These are phyloP conservation scores for Brevimyrus niger DNA, from an alignment of 2,113 vertebrate species.

Conservation along the genomic window DNA sequence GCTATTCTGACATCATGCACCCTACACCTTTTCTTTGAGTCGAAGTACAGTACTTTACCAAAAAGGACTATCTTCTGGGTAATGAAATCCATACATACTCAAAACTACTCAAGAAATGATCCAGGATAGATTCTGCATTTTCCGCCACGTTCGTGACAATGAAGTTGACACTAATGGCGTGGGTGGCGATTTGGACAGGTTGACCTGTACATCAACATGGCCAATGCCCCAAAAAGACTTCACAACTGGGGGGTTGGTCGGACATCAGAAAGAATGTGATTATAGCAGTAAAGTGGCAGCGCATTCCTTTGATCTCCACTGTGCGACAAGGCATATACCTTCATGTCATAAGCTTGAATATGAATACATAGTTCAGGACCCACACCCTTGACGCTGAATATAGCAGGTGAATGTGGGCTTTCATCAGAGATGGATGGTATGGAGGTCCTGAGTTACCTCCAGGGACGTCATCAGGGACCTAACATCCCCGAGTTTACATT, in stretches of 20 bases:
- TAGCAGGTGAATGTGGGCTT: too few relatives aligned
- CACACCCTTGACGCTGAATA: not conserved
- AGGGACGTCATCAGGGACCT: not conserved
- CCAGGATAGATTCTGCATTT: slow-evolving; percentile 16
- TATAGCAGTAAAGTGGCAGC: slow-evolving; percentile 10
- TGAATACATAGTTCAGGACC: slow-evolving; percentile 24
- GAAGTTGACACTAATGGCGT: slow-evolving; percentile 18
- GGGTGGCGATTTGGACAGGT: slow-evolving; percentile 5
- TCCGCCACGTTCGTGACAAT: slow-evolving; percentile 16
- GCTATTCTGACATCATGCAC: not conserved
- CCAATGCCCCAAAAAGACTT: slow-evolving; percentile 5
- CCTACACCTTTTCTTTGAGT: not conserved
- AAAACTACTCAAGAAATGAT: slow-evolving; percentile 17
- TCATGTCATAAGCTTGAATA: not conserved
- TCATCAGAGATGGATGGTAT: too few relatives aligned
- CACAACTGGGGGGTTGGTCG: slow-evolving; percentile 3
- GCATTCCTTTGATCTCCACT: slow-evolving; percentile 14
- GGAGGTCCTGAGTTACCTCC: too few relatives aligned
- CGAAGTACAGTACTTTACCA: slow-evolving; percentile 12
- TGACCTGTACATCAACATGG: not conserved
- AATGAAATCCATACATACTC: slow-evolving; percentile 16
- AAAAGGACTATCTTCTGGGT: slow-evolving; percentile 19
- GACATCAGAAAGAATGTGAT: slow-evolving; percentile 6
- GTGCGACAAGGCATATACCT: slow-evolving; percentile 19
- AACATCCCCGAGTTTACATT: not conserved